Evolutionary conservation across 2,797 vertebrate species (phyloP), one percentile per base, ranked within the genome.

Genomic region (Mus minutoides): DNA sequence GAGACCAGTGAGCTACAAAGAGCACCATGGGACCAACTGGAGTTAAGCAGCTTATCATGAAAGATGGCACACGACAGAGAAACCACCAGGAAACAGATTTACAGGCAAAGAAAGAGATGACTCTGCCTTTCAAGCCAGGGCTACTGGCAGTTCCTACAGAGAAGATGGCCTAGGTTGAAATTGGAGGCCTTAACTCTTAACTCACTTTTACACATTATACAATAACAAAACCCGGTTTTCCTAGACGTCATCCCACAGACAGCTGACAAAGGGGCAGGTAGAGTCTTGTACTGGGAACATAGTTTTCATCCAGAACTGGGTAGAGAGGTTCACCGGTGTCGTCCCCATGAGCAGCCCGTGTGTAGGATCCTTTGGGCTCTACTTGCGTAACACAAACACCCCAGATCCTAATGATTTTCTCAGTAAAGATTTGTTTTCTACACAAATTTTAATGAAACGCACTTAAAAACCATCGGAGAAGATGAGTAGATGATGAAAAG

Each of bases 151-250:
- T 79, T 80, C 21, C 60, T 29, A 2, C 84, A 71, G 49, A 54
- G 76, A 67, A 90, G n/a, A 76, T 87, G 76, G 54, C 69, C 60
- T 49, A 16, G 84, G 76, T 78, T 37, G 46, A 67, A 91, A 62
- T 29, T 46, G 69, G 78, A 60, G 31, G 2, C 84, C 94, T 69
- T 83, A 43, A 13, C 43, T 52, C 34, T 12, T 22, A 69, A 69
- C n/a, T 26, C 43, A 26, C 14, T 19, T 52, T 78, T 31, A 73
- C 75, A 19, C 12, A 67, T 21, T 54, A 16, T n/a, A 29, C 19
- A 29, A 73, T 21, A 54, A 37, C 40, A 77, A 58, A 76, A 37
- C 16, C 16, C 7, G 1, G 0, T n/a, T 21, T 73, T 54, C 26
- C 8, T 34, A 58, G 22, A 56, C 3, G 46, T 69, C 26, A 73